phyloP scores from a whole-genome alignment of 2,113 vertebrate species.

The Salvelinus namaycush region DNA sequence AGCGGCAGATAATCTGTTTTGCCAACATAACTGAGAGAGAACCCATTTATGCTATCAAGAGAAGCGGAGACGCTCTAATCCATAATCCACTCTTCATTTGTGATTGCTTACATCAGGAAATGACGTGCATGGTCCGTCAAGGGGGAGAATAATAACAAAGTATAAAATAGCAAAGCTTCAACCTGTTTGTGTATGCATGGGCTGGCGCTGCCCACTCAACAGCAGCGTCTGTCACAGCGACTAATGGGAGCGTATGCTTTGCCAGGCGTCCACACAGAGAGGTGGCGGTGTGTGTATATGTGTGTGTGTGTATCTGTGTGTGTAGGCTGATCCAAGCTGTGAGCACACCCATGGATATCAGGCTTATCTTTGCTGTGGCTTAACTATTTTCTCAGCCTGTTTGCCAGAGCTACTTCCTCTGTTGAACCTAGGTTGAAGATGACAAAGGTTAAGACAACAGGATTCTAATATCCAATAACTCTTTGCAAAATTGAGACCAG shows the following conservation, averaged over 20 bases:
- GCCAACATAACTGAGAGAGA: slow-evolving; percentile 63
- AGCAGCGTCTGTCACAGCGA: slow-evolving; percentile 35
- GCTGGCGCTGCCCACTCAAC: slow-evolving; percentile 30
- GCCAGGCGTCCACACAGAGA: slow-evolving; percentile 37
- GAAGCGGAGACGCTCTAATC: slow-evolving; percentile 65
- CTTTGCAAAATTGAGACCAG: too few relatives aligned
- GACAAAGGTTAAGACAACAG: too few relatives aligned
- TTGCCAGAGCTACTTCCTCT: too few relatives aligned
- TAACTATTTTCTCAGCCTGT: too few relatives aligned
- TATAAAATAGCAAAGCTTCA: slow-evolving; percentile 43
- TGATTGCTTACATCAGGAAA: slow-evolving; percentile 72
- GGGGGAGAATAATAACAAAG: slow-evolving; percentile 59
- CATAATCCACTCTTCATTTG: slow-evolving; percentile 72
- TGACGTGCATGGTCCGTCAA: slow-evolving; percentile 63
- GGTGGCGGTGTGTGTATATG: slow-evolving; percentile 19
- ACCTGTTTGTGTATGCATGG: slow-evolving; percentile 54
- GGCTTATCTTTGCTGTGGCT: too few relatives aligned
- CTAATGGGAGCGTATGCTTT: slow-evolving; percentile 57
- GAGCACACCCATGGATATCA: too few relatives aligned
- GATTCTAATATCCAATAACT: too few relatives aligned
- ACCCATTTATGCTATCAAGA: slow-evolving; percentile 68
- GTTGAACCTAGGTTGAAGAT: too few relatives aligned
- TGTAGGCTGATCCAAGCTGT: neutral
- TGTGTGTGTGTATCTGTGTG: slow-evolving; percentile 13
- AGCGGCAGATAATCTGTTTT: slow-evolving; percentile 71